Evolutionary conservation across 2,113 vertebrate species (phyloP).

Genomic region (Calonectris borealis): DNA sequence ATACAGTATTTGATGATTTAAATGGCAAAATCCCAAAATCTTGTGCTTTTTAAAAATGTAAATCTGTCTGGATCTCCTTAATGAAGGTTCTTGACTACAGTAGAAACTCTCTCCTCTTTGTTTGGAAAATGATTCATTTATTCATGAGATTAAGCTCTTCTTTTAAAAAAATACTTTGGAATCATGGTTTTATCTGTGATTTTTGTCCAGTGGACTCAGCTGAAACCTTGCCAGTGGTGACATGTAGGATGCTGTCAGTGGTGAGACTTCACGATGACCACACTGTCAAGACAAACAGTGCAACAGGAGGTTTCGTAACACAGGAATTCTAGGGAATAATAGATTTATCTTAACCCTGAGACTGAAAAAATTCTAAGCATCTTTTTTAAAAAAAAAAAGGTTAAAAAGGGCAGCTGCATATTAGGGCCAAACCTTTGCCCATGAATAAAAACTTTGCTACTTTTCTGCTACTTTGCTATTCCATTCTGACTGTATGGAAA

Average conservation of each 20-base stretch:
- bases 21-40: background rate
- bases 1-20: conserved; percentile 15
- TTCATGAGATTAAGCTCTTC: background rate
- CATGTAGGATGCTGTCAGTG: background rate
- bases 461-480: background rate
- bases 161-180: background rate
- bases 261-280: background rate
- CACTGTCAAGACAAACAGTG: background rate
- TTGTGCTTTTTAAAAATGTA: background rate
- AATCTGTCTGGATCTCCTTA: conserved; percentile 43
- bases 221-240: background rate
- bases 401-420: background rate
- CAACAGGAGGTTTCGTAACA: background rate
- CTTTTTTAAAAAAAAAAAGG: background rate
- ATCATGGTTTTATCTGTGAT: background rate
- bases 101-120: background rate
- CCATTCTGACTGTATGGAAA: background rate
- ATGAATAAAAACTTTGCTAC: background rate
- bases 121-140: background rate
- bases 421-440: background rate
- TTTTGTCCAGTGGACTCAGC: background rate
- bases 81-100: background rate
- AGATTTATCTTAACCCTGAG: background rate
- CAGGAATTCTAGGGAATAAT: background rate
- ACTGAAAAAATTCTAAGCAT: background rate